Evolutionary conservation across 2,113 vertebrate species (phyloP), one percentile per base, ranked within the genome.

Genomic region (Morone saxatilis): DNA sequence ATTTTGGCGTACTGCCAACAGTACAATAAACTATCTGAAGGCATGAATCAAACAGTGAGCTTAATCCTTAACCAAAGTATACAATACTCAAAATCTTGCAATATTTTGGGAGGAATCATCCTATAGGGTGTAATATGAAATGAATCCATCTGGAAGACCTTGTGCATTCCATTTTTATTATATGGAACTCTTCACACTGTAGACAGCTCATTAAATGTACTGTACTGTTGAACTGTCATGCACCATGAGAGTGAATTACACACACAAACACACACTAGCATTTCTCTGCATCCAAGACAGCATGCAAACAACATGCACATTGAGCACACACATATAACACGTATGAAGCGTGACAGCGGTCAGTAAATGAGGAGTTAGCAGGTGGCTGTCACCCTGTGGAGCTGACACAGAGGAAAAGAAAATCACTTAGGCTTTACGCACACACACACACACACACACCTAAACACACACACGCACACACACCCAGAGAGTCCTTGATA

Each of bases 341-440:
- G 22, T 25, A 56, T 59, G 70, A 73, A 87, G 83, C 57, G 9
- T 85, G 79, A 84, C 71, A 76, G 59, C 11, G 38, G 66, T 69
- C 59, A 63, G 67, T 45, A 59, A 78, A 68, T 36, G 41, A 78
- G 43, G 41, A 65, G 61, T 84, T 63, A 78, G 78, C 87, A 89
- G 78, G 88, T 89, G 86, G 78, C 47, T 54, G 6, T 61, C 50
- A 81, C 80, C 82, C 81, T 16, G 63, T 78, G 78, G 87, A 88
- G 87, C 85, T 89, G 89, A 89, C 79, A 79, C 48, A 59, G 31
- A 69, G 38, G 71, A 87, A 83, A 84, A 71, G 69, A 68, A 62
- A 59, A 83, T 69, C 36, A 59, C 67, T 80, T 31, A 61, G 51
- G 59, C n/a, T 68, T 62, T 16, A 45, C 48, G 66, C 45, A 69